Percentiles rank a stretch among this genome's conserved stretches.
These are phyloP conservation scores for Tokudaia tokunoshimensis DNA, from an alignment of 2,797 vertebrate species.

Conservation along the genomic window DNA sequence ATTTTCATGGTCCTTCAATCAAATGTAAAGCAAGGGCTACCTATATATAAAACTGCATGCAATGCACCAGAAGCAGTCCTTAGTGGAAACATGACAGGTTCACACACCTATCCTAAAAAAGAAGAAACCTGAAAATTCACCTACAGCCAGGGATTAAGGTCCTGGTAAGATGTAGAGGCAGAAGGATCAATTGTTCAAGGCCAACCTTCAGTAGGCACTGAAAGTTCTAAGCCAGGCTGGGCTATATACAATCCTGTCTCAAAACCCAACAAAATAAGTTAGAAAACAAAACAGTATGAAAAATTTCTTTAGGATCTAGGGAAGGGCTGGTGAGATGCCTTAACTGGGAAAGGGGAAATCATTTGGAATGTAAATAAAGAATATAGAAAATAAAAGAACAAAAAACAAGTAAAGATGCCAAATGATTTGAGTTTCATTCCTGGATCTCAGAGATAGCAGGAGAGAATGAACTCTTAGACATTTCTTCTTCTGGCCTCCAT, in stretches of 20 bases:
- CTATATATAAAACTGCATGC: neutral
- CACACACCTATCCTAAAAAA: neutral
- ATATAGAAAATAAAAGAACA: too few relatives aligned
- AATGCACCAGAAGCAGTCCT: neutral
- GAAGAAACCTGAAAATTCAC: neutral
- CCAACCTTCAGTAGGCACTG: neutral
- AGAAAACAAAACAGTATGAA: neutral
- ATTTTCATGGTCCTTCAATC: neutral
- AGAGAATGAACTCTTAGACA: neutral
- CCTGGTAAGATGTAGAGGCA: too few relatives aligned
- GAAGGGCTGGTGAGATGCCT: neutral
- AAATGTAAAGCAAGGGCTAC: neutral
- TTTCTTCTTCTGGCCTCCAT: neutral
- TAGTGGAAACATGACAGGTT: neutral
- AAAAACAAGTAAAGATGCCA: neutral
- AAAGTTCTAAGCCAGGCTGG: neutral
- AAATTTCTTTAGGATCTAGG: neutral
- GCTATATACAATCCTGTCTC: neutral
- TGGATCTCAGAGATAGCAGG: neutral
- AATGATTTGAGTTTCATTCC: neutral
- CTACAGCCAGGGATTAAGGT: neutral
- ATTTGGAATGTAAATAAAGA: too few relatives aligned
- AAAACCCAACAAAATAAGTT: neutral
- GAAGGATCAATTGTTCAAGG: neutral
- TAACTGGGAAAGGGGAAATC: neutral